Percentiles rank a stretch among this genome's conserved stretches.
Evolutionary conservation across 2,888 invertebrate genomes (phyloP).

Genomic region (Uropetala carovei): DNA sequence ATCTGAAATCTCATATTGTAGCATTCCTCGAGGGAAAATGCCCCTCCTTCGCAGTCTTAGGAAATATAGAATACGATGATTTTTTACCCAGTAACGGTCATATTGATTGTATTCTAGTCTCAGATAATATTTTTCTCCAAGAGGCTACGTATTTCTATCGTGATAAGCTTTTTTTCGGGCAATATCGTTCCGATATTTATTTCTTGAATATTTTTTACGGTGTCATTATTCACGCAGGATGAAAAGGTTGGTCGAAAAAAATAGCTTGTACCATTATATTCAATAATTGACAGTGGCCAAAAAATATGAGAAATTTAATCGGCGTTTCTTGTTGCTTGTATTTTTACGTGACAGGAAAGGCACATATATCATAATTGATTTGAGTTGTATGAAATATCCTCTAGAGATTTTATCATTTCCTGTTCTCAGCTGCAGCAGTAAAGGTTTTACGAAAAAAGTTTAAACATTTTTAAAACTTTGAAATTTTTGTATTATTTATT

Average conservation of each 20-base stretch:
- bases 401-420: no score
- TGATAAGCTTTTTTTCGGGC: neutral
- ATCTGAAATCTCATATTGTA: slow-evolving; percentile 40
- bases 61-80: neutral
- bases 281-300: no score
- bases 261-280: no score
- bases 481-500: no score
- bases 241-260: neutral
- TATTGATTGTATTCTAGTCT: neutral
- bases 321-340: no score
- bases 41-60: neutral
- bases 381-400: no score
- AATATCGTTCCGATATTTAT: neutral
- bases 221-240: neutral
- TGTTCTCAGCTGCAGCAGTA: no score
- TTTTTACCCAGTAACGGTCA: neutral
- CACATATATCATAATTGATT: no score
- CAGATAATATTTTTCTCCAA: neutral
- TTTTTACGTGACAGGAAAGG: no score
- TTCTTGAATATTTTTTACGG: neutral
- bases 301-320: no score
- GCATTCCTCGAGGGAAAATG: neutral
- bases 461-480: no score
- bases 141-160: neutral
- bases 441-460: no score